A percentile compares a stretch with the other conserved stretches of the same genome.
These are phyloP conservation scores for Venusia cambrica DNA, from an alignment of 2,888 invertebrate genomes.

Conservation along the genomic window DNA sequence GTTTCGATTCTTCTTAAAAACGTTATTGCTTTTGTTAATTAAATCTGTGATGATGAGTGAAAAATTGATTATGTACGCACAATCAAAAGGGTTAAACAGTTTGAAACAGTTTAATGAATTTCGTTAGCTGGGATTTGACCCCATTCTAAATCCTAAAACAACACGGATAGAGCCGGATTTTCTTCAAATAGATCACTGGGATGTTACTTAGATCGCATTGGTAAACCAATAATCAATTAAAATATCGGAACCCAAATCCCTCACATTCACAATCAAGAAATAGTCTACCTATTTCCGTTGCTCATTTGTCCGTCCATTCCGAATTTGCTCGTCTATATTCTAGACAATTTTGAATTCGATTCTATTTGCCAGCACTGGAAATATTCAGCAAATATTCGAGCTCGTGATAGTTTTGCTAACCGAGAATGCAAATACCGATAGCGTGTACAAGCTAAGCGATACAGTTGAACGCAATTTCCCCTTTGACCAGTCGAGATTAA, in stretches of 20 bases:
- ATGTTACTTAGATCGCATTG: too few relatives aligned
- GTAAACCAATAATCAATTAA: too few relatives aligned
- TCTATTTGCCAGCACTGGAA: constrained; percentile 12
- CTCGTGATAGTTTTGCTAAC: constrained; percentile 9
- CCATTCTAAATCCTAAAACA: too few relatives aligned
- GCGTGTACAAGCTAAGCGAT: constrained; percentile 22
- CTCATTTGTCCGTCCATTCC: constrained; percentile 20
- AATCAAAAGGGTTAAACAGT: too few relatives aligned
- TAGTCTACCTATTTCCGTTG: constrained; percentile 13
- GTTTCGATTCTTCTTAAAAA: too few relatives aligned
- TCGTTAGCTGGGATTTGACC: too few relatives aligned
- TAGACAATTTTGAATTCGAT: constrained; percentile 15
- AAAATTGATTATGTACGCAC: too few relatives aligned
- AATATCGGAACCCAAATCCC: background rate
- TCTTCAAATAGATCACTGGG: too few relatives aligned
- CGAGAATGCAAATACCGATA: constrained; percentile 24
- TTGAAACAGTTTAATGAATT: too few relatives aligned
- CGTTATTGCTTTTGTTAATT: too few relatives aligned
- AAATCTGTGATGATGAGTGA: too few relatives aligned
- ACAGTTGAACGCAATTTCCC: constrained; percentile 29
- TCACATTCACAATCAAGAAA: constrained; percentile 11
- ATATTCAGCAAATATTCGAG: constrained; percentile 12
- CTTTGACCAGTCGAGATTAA: constrained; percentile 29
- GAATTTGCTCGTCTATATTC: constrained; percentile 9
- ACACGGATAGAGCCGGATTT: too few relatives aligned